Base-by-base conservation (phyloP, 1,140 invertebrate species). In the Lycorma delicatula region DNA sequence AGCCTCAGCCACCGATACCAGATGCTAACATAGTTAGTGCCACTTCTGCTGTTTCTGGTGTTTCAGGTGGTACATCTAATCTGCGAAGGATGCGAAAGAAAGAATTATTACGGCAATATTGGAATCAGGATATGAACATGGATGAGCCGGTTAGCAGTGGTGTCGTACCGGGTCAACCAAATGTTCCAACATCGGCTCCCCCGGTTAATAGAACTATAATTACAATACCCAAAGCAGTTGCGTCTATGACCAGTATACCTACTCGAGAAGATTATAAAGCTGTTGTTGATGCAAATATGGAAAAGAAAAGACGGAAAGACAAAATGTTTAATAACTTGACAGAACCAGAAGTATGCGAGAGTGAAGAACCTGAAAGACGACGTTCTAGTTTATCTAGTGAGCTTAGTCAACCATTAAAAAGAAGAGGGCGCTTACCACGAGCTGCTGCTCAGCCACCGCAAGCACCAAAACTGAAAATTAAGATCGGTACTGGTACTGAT, bases 61-160 rank as follows among this genome's bases (percentile, higher is more conserved):
- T 63, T 4, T 53, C 67, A 5, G 74, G 78, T 0, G 81, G 82
- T 1, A 84, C 85, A 0, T 85, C 84, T 1, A 89, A 86, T 68
- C 77, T 91, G 7, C 73, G 89, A 46, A 75, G 89, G 25, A 93
- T 93, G 89, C 76, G 91, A 3, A 93, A 93, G 72, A 93, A 93
- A 66, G 90, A 93, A 70, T 67, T 93, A 11, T 71, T 93, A 12
- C 77, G 87, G 12, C 82, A 89, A 66, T 93, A 93, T 68, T 90
- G 87, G 71, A 87, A 85, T 1, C 86, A 93, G 68, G 86, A 91
- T 65, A 89, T 86, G 78, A 88, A 90, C 59, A 87, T 86, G 79
- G 86, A 86, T 62, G 85, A 87, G 61, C 79, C 82, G 1, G 70
- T 74, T 6, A 65, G 70, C n/a, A 71, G 72, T 12, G n/a, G n/a